phyloP scores from a whole-genome alignment of 2,797 vertebrate species.

The Pachyuromys duprasi region DNA sequence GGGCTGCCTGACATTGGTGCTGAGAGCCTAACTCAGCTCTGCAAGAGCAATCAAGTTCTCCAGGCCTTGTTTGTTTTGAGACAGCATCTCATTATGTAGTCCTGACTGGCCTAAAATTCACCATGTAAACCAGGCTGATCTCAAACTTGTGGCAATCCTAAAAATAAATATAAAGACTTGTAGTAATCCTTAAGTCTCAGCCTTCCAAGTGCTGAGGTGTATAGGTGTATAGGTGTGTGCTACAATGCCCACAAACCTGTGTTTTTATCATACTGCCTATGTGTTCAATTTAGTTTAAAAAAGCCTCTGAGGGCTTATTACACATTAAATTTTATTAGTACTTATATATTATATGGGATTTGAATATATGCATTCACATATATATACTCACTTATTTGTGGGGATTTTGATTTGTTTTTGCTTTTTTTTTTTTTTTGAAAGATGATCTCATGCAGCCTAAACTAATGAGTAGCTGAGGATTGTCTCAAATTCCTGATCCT shows the following conservation, averaged over 20 bases:
- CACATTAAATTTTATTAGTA: background rate
- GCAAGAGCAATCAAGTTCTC: background rate
- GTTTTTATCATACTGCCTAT: background rate
- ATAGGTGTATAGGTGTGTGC: background rate
- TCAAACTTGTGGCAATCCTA: background rate
- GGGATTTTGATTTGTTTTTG: too few relatives aligned
- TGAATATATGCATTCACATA: background rate
- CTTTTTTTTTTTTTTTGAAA: background rate
- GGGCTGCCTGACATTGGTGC: background rate
- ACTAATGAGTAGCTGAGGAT: background rate
- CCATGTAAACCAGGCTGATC: background rate
- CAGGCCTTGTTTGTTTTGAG: background rate
- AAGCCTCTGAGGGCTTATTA: background rate
- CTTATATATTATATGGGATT: background rate
- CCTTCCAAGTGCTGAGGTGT: background rate
- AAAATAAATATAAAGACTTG: too few relatives aligned
- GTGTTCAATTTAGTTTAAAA: slow-evolving; percentile 24
- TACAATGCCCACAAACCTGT: background rate
- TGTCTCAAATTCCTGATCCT: background rate
- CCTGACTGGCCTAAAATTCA: background rate
- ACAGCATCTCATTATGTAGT: background rate
- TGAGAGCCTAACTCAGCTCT: background rate
- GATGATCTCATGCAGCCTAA: background rate
- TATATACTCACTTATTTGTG: background rate
- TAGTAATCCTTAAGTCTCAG: background rate